phyloP scores from a whole-genome alignment of 2,888 invertebrate genomes.

The Peribatodes rhomboidaria region DNA sequence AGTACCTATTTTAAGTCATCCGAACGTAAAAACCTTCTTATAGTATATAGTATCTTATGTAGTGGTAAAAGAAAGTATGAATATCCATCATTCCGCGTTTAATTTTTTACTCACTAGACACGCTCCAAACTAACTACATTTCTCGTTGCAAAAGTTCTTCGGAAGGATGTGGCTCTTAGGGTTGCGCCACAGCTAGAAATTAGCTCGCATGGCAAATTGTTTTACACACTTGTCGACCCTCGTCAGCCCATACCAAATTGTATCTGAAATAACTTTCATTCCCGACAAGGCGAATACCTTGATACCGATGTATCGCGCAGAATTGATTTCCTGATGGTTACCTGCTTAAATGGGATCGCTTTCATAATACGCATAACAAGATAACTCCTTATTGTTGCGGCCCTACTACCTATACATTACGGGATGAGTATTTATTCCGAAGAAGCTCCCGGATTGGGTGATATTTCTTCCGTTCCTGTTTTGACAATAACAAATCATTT shows the following conservation, averaged over 20 bases:
- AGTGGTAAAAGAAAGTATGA: slow-evolving; percentile 1
- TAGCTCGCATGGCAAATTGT: slow-evolving; percentile 73
- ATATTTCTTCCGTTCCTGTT: slow-evolving; percentile 29
- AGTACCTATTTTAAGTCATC: neutral
- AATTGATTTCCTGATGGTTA: slow-evolving; percentile 56
- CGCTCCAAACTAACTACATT: slow-evolving; percentile 23
- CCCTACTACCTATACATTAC: slow-evolving; percentile 37
- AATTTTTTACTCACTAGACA: slow-evolving; percentile 17
- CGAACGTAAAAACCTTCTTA: neutral
- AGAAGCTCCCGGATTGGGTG: slow-evolving; percentile 6
- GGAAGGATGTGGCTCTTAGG: slow-evolving; percentile 31
- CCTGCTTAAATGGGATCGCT: slow-evolving; percentile 52
- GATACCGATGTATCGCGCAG: slow-evolving; percentile 49
- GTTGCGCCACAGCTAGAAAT: slow-evolving; percentile 55
- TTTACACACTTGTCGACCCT: slow-evolving; percentile 75
- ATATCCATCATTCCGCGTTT: slow-evolving; percentile 17
- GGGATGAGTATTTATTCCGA: slow-evolving; percentile 27
- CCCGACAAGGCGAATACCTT: slow-evolving; percentile 46
- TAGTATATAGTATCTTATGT: neutral
- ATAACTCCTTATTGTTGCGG: slow-evolving; percentile 40
- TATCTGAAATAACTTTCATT: slow-evolving; percentile 61
- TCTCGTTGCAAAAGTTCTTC: slow-evolving; percentile 47
- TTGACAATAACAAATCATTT: slow-evolving; percentile 46
- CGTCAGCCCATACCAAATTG: slow-evolving; percentile 60
- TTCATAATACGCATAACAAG: slow-evolving; percentile 51